These are phyloP conservation scores for Stomatorhinus ivindoensis DNA, from an alignment of 2,113 vertebrate species.

Conservation along the genomic window DNA sequence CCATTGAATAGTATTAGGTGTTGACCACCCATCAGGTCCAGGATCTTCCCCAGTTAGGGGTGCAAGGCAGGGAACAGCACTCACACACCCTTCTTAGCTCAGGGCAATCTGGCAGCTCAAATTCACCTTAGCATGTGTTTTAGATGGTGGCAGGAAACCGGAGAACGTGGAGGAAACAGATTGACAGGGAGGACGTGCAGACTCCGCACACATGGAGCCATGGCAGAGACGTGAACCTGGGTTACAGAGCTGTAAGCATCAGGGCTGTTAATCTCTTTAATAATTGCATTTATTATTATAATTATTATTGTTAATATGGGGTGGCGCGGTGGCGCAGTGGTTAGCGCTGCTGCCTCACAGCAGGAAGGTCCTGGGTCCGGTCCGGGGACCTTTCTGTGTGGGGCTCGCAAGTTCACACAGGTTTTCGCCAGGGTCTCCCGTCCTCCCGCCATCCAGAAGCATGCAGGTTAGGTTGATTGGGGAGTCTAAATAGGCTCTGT, in stretches of 20 bases:
- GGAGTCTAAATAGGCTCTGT: too few species aligned
- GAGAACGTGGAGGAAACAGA: not conserved
- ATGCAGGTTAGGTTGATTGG: too few species aligned
- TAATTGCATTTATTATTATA: not conserved
- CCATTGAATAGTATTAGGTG: not conserved
- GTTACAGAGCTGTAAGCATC: not conserved
- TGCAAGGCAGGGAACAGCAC: not conserved
- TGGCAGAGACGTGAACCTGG: not conserved
- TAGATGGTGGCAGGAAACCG: not conserved
- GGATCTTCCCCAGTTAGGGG: not conserved
- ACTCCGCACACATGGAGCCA: not conserved
- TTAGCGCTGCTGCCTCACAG: too few species aligned
- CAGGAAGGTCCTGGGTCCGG: too few species aligned
- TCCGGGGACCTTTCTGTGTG: too few species aligned
- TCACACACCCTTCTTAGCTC: not conserved
- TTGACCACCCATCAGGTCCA: not conserved
- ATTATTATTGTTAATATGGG: not conserved
- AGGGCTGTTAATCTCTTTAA: not conserved
- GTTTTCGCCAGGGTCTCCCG: too few species aligned
- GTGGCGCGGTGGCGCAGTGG: too few species aligned
- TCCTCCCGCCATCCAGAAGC: too few species aligned
- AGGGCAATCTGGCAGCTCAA: not conserved
- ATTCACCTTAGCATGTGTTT: not conserved
- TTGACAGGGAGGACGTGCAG: not conserved
- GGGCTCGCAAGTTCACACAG: too few species aligned